Evolutionary conservation across 1,140 invertebrate genomes (phyloP), one percentile per base, ranked within the genome.

Genomic region (Ceratoteleas bidentatus): DNA sequence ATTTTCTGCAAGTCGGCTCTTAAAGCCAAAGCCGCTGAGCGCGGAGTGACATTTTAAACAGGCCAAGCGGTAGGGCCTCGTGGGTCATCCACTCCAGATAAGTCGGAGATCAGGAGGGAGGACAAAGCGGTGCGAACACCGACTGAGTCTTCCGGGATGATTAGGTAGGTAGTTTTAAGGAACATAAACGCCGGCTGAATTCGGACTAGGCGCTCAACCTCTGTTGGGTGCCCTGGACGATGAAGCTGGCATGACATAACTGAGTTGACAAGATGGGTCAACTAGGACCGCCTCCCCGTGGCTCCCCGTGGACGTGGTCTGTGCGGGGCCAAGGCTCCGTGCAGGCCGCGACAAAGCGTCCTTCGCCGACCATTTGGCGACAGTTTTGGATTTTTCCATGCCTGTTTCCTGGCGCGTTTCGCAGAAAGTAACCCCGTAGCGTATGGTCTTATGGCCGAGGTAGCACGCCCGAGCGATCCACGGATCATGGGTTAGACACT

Each of bases 241-340:
- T 2, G 2, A n/a, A 47, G 45, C 45, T 6, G 36, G 10, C 45
- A 47, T 47, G 45, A 47, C 45, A 47, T 11, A 13, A 6, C 45
- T n/a, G 45, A 10, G 45, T n/a, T 50, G 49, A 24, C 49, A 24
- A 4, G 4, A 7, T 24, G 49, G 15, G 45, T 13, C 45, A 47
- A n/a, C 45, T 10, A n/a, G 13, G 49, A 50, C 13, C 15, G 49
- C 49, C 49, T 50, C 16, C 49, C 49, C 49, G 49, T 15, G 49
- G 49, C 49, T 16, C 49, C 49, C 49, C 49, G 49, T 24, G 49
- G 9, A 43, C n/a, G 40, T 6, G 6, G 6, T 43, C 40, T 4
- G 24, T 24, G 24, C 24, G 24, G 40, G 6, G 1, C 6, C 2
- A 43, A 9, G n/a, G n/a, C n/a, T 43, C 40, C n/a, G 6, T 9